Evolutionary conservation across 2,888 invertebrate genomes (phyloP).

Genomic region (Rapana venosa): DNA sequence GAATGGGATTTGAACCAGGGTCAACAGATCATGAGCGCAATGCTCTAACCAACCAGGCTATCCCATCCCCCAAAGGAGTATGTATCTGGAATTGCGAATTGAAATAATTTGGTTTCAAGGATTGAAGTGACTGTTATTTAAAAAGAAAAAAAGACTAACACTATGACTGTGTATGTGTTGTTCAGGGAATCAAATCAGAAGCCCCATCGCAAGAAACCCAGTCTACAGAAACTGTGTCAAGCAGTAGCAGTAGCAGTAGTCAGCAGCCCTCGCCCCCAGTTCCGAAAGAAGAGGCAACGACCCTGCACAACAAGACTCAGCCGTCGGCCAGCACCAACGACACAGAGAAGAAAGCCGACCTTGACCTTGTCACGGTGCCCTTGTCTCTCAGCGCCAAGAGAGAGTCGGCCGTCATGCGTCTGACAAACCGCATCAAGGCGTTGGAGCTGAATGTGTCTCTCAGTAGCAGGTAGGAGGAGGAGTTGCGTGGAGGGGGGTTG

Average conservation of each 20-base stretch:
- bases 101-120: too few species aligned
- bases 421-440: constrained; percentile 96
- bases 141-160: too few species aligned
- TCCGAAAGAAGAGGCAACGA: neutral
- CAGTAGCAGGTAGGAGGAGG: constrained; percentile 87
- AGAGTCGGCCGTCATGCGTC: constrained; percentile 84
- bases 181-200: neutral
- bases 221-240: neutral
- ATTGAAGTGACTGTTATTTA: too few species aligned
- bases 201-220: neutral
- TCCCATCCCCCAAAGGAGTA: too few species aligned
- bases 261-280: neutral
- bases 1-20: too few species aligned
- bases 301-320: neutral
- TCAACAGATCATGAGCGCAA: too few species aligned
- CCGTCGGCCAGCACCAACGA: neutral
- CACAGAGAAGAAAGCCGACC: constrained; percentile 32
- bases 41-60: too few species aligned
- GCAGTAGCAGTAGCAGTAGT: neutral
- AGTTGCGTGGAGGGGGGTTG: too few species aligned
- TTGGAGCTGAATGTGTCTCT: constrained; percentile 98
- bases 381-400: constrained; percentile 56
- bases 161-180: neutral
- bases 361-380: constrained; percentile 53
- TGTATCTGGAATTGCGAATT: too few species aligned